phyloP scores from a whole-genome alignment of 2,888 invertebrate genomes.

The Caradrina clavipalpis region DNA sequence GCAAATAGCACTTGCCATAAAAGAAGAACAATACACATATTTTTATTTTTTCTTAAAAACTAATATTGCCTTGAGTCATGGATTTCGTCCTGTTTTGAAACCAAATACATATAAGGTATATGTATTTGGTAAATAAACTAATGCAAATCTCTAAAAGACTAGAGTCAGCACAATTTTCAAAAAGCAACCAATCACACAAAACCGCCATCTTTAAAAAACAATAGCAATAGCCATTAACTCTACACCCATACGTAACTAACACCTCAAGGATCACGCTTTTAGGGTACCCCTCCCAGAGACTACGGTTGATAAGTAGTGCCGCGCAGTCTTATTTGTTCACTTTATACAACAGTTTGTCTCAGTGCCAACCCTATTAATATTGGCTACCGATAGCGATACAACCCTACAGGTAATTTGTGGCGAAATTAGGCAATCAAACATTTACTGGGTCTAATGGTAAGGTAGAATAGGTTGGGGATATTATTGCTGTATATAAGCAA shows the following conservation, averaged over 20 bases:
- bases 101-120: no score
- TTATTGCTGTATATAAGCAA: no score
- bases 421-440: conserved; percentile 66
- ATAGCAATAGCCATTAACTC: conserved; percentile 38
- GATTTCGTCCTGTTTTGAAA: no score
- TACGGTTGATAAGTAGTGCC: conserved; percentile 82
- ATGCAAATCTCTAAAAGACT: no score
- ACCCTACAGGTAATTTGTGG: conserved; percentile 56
- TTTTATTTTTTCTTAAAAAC: no score
- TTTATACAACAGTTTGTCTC: conserved; percentile 81
- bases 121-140: no score
- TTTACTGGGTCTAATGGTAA: conserved; percentile 26
- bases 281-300: conserved; percentile 45
- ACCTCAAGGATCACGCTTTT: conserved; percentile 62
- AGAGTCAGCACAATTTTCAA: neutral
- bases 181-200: neutral
- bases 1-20: no score
- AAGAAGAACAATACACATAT: no score
- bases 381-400: conserved; percentile 75
- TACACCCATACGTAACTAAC: conserved; percentile 69
- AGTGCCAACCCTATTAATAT: conserved; percentile 79
- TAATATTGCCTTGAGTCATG: no score
- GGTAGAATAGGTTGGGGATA: no score
- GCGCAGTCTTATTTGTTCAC: conserved; percentile 82
- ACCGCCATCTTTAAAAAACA: neutral